Evolutionary conservation across 2,888 invertebrate genomes (phyloP).

Genomic region (Hoplodrina blanda): DNA sequence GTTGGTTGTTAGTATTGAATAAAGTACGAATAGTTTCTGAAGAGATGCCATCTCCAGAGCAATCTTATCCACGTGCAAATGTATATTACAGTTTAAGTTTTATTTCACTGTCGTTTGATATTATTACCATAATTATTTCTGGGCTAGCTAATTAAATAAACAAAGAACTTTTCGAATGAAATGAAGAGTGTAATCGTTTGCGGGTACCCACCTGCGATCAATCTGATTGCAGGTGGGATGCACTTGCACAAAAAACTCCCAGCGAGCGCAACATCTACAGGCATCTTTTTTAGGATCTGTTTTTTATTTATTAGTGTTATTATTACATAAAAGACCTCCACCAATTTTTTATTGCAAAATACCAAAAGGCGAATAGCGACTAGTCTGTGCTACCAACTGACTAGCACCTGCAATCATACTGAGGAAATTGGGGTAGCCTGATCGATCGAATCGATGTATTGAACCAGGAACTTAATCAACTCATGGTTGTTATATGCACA

Average conservation of each 20-base stretch:
- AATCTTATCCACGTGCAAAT: too few relatives aligned
- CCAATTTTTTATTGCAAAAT: not conserved
- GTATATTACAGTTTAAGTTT: not conserved
- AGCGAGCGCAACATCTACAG: not conserved
- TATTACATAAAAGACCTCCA: not conserved
- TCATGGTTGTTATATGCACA: not conserved
- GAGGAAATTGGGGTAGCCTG: not conserved
- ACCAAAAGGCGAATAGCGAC: not conserved
- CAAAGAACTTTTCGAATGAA: slow-evolving; percentile 13
- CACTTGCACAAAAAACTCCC: not conserved
- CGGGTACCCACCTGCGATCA: slow-evolving; percentile 19
- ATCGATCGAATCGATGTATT: not conserved
- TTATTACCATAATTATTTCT: not conserved
- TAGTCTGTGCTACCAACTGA: not conserved
- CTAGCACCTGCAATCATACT: not conserved
- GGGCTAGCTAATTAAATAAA: not conserved
- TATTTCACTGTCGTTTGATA: not conserved
- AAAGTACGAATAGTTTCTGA: not conserved
- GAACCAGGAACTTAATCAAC: not conserved
- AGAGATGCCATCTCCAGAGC: too few relatives aligned
- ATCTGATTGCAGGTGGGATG: slow-evolving; percentile 28
- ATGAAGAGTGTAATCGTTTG: slow-evolving; percentile 8
- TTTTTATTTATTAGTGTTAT: not conserved
- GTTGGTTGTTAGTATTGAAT: not conserved
- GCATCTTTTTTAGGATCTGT: not conserved